Evolutionary conservation across 92 coral and sea anemone species (phyloP), one percentile per base, ranked within the genome.

Genomic region (Epizoanthus illoricatus): DNA sequence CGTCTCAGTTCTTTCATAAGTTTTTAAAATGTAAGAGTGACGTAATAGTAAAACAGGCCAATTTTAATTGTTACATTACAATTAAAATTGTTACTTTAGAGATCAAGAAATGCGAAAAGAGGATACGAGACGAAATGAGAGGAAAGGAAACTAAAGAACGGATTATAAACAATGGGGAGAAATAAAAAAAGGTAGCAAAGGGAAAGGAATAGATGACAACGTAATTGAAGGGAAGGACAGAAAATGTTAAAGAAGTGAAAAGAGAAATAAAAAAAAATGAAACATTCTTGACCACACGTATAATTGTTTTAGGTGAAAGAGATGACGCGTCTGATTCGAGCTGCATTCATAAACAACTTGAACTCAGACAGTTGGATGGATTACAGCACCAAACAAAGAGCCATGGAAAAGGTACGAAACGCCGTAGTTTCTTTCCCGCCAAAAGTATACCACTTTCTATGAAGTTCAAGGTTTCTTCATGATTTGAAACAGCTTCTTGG

Each of bases 301-400:
- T 7, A 3, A n/a, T 79, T 36, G 2, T 72, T 65, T 84, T 40
- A 91, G 95, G 84, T 91, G 11, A 83, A 67, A 62, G 87, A 86
- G 28, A 89, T 91, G 94, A 82, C 92, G 13, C 19, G 81, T 5
- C 80, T 87, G 45, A 49, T 89, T 79, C 92, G 92, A 20, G 42
- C 75, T n/a, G 23, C 92, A 59, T 91, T 91, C 63, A 86, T 86
- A 52, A 83, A 83, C 18, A 86, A 87, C 41, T 60, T 91, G 13
- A 54, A 85, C 20, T 49, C 68, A 5, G 80, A 75, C 60, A 78
- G 33, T 4, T 91, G 94, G 94, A 89, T 91, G 92, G 94, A 91
- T 70, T 3, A 11, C 8, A 1, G 4, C 18, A 91, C 94, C 13
- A 86, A 74, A 28, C 54, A 62, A 42, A 23, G 63, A 28, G 92